Evolutionary conservation across 2,113 vertebrate genomes (phyloP), one percentile per base, ranked within the genome.

Genomic region (Capra hircus): DNA sequence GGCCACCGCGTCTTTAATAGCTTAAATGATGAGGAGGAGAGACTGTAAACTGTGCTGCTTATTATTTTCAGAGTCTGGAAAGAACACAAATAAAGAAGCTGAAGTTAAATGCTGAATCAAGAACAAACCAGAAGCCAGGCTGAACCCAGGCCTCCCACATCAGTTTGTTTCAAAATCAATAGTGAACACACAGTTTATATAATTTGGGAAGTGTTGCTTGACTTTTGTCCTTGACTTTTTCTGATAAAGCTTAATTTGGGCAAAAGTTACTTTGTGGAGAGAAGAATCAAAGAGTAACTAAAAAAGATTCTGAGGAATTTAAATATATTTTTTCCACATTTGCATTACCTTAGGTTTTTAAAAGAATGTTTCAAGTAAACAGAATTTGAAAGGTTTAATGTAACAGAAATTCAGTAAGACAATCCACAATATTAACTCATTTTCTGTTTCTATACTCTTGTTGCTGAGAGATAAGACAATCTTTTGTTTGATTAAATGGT

Each of bases 201-300:
- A 74, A 90, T 92, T 52, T 83, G 16, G 36, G 5, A 90, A 90
- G 60, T 60, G 23, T 1, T 85, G 7, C 45, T 27, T 90, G 71
- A 94, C 84, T 94, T 87, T 52, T 55, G 21, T 85, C 94, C 64
- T 89, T 86, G 21, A 50, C 57, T 80, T 93, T 96, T 93, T 87
- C 50, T 80, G 28, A 16, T 25, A 25, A 88, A 94, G 74, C 40
- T 95, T 95, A 90, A 40, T 60, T 60, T 96, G 19, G 43, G 23
- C 27, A 95, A 84, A 93, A 80, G 80, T 87, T 93, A 92, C 53
- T 81, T 55, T 90, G 23, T 36, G 33, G 12, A 71, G 9, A 78
- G 62, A 96, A 86, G 15, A 30, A 36, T 48, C 33, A 96, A 62
- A 93, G 25, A 48, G 10, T 15, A 90, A 57, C 4, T 71, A 57